phyloP scores from a whole-genome alignment of 2,888 invertebrate genomes.

The Drosophila lacicola region DNA sequence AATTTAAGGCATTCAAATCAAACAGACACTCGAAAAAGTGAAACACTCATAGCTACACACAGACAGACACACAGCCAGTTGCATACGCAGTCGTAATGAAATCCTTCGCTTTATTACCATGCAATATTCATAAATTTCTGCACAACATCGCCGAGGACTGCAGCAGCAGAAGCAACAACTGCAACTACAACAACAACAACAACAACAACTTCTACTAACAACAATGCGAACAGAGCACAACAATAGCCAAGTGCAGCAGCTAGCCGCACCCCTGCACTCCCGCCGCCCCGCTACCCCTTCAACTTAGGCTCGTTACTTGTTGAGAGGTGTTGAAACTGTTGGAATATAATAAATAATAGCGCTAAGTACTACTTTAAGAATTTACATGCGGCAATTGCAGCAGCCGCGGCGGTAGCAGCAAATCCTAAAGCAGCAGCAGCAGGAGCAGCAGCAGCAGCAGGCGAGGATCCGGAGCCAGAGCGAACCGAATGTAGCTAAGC shows the following conservation, averaged over 20 bases:
- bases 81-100: slow-evolving; percentile 69
- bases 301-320: slow-evolving; percentile 67
- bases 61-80: slow-evolving; percentile 22
- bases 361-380: slow-evolving; percentile 83
- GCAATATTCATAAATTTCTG: slow-evolving; percentile 80
- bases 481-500: background rate
- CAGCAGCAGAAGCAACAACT: slow-evolving; percentile 45
- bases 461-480: background rate
- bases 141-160: slow-evolving; percentile 63
- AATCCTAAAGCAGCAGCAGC: slow-evolving; percentile 53
- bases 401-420: slow-evolving; percentile 56
- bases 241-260: slow-evolving; percentile 56
- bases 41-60: slow-evolving; percentile 12
- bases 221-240: slow-evolving; percentile 56
- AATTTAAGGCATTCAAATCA: slow-evolving; percentile 51
- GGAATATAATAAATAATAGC: slow-evolving; percentile 84
- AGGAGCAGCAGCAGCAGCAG: background rate
- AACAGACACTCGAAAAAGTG: slow-evolving; percentile 30
- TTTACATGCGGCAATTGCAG: slow-evolving; percentile 81
- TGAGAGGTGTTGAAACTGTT: slow-evolving; percentile 83
- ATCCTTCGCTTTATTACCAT: slow-evolving; percentile 74
- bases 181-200: slow-evolving; percentile 36
- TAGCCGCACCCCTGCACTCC: slow-evolving; percentile 3
- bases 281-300: slow-evolving; percentile 4
- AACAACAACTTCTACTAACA: slow-evolving; percentile 37